A percentile compares a stretch with the other conserved stretches of the same genome.
Conservation (phyloP, 2,888 invertebrate genomes). For the Rhingia campestris region DNA sequence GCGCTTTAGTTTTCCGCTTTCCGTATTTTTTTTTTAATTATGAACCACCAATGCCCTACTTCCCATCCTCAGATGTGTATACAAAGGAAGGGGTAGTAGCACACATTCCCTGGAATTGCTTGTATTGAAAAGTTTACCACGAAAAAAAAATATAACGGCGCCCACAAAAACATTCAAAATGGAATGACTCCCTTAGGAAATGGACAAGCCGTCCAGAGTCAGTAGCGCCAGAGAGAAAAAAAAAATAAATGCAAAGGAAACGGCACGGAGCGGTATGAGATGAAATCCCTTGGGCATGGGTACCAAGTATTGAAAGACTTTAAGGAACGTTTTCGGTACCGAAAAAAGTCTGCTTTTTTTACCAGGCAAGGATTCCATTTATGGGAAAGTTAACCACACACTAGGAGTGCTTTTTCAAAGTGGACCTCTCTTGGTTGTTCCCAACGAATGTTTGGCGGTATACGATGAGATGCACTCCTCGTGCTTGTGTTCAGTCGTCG, state of each 20-base stretch:
- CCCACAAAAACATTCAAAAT: slow-evolving; percentile 26
- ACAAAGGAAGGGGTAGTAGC: slow-evolving; percentile 14
- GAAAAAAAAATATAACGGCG: slow-evolving; percentile 27
- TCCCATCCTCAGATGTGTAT: slow-evolving; percentile 1
- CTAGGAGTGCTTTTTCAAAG: slow-evolving; percentile 47
- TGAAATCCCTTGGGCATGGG: slow-evolving; percentile 52
- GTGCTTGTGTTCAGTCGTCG: slow-evolving; percentile 28
- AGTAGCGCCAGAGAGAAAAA: slow-evolving; percentile 11
- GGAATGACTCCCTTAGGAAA: slow-evolving; percentile 45
- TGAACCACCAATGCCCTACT: slow-evolving; percentile 22
- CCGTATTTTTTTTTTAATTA: slow-evolving; percentile 44
- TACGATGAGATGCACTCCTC: slow-evolving; percentile 34
- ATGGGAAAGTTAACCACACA: slow-evolving; percentile 55
- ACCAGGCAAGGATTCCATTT: slow-evolving; percentile 45
- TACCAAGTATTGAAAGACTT: slow-evolving; percentile 44
- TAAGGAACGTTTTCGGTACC: slow-evolving; percentile 52
- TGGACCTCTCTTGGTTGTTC: slow-evolving; percentile 3
- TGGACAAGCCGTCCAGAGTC: slow-evolving; percentile 38
- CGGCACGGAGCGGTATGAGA: slow-evolving; percentile 4
- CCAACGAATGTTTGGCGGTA: slow-evolving; percentile 18
- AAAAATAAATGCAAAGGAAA: slow-evolving; percentile 26
- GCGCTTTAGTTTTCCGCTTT: slow-evolving; percentile 6
- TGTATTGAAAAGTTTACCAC: slow-evolving; percentile 56
- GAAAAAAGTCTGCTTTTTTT: background rate
- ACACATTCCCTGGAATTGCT: slow-evolving; percentile 54